These are phyloP conservation scores for Triplophysa tibetana DNA, from an alignment of 2,113 vertebrate species.

Conservation along the genomic window DNA sequence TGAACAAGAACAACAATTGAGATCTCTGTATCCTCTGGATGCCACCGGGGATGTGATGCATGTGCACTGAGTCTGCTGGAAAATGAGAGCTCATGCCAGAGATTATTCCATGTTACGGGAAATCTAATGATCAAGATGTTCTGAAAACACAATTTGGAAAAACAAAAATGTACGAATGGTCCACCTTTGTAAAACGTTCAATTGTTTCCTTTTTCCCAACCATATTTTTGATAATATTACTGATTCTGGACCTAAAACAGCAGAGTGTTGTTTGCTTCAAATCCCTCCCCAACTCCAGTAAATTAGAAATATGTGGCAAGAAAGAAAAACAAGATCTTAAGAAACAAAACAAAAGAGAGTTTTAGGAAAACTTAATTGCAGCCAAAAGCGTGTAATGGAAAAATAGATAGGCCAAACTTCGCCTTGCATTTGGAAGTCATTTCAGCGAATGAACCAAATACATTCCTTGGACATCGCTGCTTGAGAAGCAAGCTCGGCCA, in stretches of 20 bases:
- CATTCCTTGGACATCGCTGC: neutral
- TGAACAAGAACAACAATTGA: neutral
- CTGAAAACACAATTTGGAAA: neutral
- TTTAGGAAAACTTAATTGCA: constrained; percentile 29
- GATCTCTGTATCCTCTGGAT: neutral
- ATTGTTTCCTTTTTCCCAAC: no score
- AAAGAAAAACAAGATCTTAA: neutral
- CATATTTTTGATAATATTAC: neutral
- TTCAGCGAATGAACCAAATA: constrained; percentile 35
- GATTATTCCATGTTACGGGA: neutral
- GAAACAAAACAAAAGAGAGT: neutral
- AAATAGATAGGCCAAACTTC: constrained; percentile 18
- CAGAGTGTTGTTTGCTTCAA: neutral
- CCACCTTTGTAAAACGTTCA: neutral
- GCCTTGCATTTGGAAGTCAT: constrained; percentile 61
- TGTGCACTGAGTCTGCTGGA: neutral
- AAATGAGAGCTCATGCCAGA: neutral
- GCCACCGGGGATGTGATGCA: neutral
- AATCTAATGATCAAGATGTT: neutral
- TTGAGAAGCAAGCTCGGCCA: neutral
- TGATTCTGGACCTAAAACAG: neutral
- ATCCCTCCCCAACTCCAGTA: neutral
- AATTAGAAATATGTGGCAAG: neutral
- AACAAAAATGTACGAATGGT: neutral
- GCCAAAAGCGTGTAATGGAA: constrained; percentile 41